These are phyloP conservation scores for Meloe dianella DNA, from an alignment of 2,888 invertebrate genomes.

Conservation along the genomic window DNA sequence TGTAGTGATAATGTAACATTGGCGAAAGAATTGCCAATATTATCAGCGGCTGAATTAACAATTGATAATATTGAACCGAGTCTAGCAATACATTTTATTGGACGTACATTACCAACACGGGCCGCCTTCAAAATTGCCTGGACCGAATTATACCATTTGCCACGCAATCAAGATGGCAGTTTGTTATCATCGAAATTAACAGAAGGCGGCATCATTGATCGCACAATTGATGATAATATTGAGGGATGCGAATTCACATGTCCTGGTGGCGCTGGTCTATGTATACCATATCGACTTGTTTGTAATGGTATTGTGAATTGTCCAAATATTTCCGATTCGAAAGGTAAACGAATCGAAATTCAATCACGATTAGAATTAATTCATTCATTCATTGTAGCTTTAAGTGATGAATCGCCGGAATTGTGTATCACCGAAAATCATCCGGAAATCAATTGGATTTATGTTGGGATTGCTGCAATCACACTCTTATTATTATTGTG, in stretches of 20 bases:
- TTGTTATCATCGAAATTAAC: slow-evolving; percentile 77
- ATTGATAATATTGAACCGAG: slow-evolving; percentile 63
- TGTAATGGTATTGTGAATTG: slow-evolving; percentile 91
- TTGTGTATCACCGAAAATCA: slow-evolving; percentile 63
- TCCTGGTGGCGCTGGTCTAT: slow-evolving; percentile 81
- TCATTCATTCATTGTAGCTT: slow-evolving; percentile 32
- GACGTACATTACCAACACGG: slow-evolving; percentile 77
- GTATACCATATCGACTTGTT: slow-evolving; percentile 82
- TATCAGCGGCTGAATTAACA: slow-evolving; percentile 79
- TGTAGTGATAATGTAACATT: slow-evolving; percentile 87
- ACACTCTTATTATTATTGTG: slow-evolving; percentile 52
- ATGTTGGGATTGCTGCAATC: slow-evolving; percentile 51
- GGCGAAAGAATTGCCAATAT: slow-evolving; percentile 78
- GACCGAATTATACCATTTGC: slow-evolving; percentile 87
- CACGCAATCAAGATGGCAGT: slow-evolving; percentile 81
- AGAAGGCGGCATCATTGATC: slow-evolving; percentile 62
- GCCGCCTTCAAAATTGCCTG: slow-evolving; percentile 89
- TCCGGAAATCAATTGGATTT: slow-evolving; percentile 55
- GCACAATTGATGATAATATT: slow-evolving; percentile 53
- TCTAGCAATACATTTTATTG: slow-evolving; percentile 65
- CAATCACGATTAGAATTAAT: not conserved
- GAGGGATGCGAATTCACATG: slow-evolving; percentile 85
- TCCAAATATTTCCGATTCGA: slow-evolving; percentile 69
- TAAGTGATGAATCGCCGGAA: slow-evolving; percentile 78
- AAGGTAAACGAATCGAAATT: slow-evolving; percentile 52